Base-by-base conservation (phyloP, 1,140 invertebrate genomes). In the Drosophila carrolli region DNA sequence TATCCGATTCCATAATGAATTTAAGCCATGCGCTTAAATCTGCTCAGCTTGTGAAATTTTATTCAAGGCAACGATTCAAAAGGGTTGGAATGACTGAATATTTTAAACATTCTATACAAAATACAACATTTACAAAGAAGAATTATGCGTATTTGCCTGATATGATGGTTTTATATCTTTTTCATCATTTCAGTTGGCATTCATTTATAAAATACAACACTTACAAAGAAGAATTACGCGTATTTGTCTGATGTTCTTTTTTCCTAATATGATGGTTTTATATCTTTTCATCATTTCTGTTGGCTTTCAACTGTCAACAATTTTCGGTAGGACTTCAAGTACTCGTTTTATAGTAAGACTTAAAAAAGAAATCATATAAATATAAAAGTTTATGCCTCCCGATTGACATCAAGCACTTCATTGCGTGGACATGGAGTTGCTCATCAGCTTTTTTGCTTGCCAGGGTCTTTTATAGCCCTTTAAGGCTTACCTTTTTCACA, bases 401-500 rank as follows among this genome's bases (percentile, higher is more conserved):
- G 6, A 16, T 61, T 37, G 23, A 5, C 27, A 41, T 32, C 16
- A 44, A 60, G 54, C 41, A 48, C 14, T 11, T 60, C 27, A 5
- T 40, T 41, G 11, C 6, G 8, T 10, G 14, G 11, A 47, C 67
- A 74, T 55, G 29, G 16, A 14, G 35, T 13, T 48, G 13, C 38
- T 37, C 14, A 32, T 51, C 51, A 35, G 11, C 8, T 41, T 63
- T 43, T 35, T 32, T 7, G 19, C 27, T 55, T 50, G n/a, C 7
- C 35, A 19, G 54, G 23, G 19, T 32, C 14, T 41, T 58, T 67
- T 32, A 37, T 43, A 75, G 58, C 51, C 61, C 61, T 35, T 57
- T 75, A 38, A 66, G 29, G 13, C 16, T 54, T 41, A 59, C 59
- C 60, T 38, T 59, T 58, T 55, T 23, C 47, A 54, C 61, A 43